Conservation (phyloP, 2,888 invertebrate species). For the Hypomecis punctinalis region DNA sequence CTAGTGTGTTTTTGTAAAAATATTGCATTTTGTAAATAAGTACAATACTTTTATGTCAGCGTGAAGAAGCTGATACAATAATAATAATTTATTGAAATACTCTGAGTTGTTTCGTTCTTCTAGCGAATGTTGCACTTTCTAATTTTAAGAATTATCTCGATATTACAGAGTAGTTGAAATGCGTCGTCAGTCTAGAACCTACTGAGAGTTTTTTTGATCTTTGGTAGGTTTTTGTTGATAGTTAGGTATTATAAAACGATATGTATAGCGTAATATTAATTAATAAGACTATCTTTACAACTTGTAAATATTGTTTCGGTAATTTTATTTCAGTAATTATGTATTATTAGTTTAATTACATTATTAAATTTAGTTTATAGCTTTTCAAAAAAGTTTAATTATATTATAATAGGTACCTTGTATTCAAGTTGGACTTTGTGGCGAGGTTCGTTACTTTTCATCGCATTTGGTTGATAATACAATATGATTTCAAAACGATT, state of each 20-base stretch:
- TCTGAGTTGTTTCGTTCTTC: conserved; percentile 78
- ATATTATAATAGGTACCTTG: conserved; percentile 55
- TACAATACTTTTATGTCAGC: conserved; percentile 69
- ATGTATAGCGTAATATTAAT: conserved; percentile 76
- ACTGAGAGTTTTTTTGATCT: conserved; percentile 74
- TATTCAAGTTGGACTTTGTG: conserved; percentile 78
- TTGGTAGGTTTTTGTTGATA: conserved; percentile 80
- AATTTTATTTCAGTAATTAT: conserved; percentile 75
- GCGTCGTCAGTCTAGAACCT: conserved; percentile 80
- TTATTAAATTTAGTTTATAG: conserved; percentile 50
- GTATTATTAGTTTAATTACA: conserved; percentile 78
- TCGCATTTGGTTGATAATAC: conserved; percentile 41
- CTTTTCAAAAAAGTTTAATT: conserved; percentile 72
- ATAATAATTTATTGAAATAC: conserved; percentile 80
- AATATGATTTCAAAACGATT: conserved; percentile 45
- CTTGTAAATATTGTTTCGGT: conserved; percentile 82
- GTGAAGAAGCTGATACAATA: conserved; percentile 71
- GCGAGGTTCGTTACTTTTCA: conserved; percentile 66
- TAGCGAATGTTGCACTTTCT: conserved; percentile 82
- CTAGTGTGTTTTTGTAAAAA: conserved; percentile 65
- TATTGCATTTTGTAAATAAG: conserved; percentile 83
- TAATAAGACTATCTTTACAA: conserved; percentile 65
- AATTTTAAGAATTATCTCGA: conserved; percentile 76
- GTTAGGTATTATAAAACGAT: conserved; percentile 71
- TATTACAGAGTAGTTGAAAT: conserved; percentile 77